Conservation (phyloP, 1,140 invertebrate species). For the Varroa destructor region DNA sequence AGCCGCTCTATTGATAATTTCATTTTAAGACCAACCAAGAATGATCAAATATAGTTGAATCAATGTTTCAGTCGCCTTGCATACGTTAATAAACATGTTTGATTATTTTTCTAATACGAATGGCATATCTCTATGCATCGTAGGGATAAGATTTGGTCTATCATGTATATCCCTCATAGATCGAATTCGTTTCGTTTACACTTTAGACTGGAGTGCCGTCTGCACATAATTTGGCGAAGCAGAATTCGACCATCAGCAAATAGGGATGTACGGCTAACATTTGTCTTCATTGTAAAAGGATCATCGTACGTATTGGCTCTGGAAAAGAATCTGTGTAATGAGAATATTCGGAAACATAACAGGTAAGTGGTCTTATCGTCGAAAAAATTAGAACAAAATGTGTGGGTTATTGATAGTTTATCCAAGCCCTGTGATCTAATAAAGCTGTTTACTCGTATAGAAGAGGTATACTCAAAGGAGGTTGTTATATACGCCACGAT, state of each 20-base stretch:
- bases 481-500: background rate
- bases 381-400: background rate
- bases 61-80: too few relatives aligned
- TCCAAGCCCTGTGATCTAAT: too few relatives aligned
- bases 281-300: too few relatives aligned
- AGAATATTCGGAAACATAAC: background rate
- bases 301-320: background rate
- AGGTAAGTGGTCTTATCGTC: background rate
- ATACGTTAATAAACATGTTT: too few relatives aligned
- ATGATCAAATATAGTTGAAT: too few relatives aligned
- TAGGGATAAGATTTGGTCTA: background rate
- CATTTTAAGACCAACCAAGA: too few relatives aligned
- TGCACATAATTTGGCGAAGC: background rate
- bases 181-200: conserved; percentile 1
- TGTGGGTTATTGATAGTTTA: too few relatives aligned
- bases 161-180: background rate
- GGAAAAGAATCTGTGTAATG: background rate
- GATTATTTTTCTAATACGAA: background rate
- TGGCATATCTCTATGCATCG: conserved; percentile 3
- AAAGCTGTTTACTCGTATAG: too few relatives aligned
- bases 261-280: too few relatives aligned
- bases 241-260: background rate
- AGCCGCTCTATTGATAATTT: too few relatives aligned
- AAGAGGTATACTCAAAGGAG: too few relatives aligned
- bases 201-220: background rate